Evolutionary conservation across 2,888 invertebrate species (phyloP), one percentile per base, ranked within the genome.

Genomic region (Eupeodes latifasciatus): DNA sequence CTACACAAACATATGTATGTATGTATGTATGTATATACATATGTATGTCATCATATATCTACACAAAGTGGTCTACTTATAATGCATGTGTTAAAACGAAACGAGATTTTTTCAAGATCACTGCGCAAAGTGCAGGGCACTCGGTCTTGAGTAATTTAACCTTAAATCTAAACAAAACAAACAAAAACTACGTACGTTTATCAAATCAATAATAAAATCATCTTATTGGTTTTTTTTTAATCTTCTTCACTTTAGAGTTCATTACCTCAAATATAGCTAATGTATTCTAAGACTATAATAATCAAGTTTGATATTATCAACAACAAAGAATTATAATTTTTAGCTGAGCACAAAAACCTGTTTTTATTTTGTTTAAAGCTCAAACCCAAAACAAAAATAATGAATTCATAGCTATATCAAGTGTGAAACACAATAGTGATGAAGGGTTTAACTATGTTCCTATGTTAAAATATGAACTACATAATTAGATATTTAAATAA

Each of bases 281-380:
- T 71, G 16, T 51, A 76, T 77, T 82, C 49, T 55, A 69, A 53
- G 16, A 36, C 14, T 36, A 36, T 36, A 53, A 62, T 5, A 53
- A 62, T 5, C 16, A 59, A 72, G 76, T 40, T 27, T 14, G 9
- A 49, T 40, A 57, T 36, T 79, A 59, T 72, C 44, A 81, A 72
- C 59, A 87, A 77, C 66, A 74, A 77, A 51, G 44, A 79, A 53
- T 74, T 74, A 4, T 69, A 61, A 14, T 64, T 71, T 79, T 62
- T 51, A 47, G 12, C 64, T 64, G 57, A n/a, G 40, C 5, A 44
- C 14, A 40, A 69, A 61, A 84, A 88, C 84, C 81, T 12, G 84
- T 84, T 84, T 77, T 72, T 61, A 27, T 85, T 85, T 51, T 85
- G 81, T 36, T 72, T 77, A 19, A 72, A 76, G 36, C 27, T 74